These are phyloP conservation scores for Harpagifer antarcticus DNA, from an alignment of 2,797 vertebrate species.

Conservation along the genomic window DNA sequence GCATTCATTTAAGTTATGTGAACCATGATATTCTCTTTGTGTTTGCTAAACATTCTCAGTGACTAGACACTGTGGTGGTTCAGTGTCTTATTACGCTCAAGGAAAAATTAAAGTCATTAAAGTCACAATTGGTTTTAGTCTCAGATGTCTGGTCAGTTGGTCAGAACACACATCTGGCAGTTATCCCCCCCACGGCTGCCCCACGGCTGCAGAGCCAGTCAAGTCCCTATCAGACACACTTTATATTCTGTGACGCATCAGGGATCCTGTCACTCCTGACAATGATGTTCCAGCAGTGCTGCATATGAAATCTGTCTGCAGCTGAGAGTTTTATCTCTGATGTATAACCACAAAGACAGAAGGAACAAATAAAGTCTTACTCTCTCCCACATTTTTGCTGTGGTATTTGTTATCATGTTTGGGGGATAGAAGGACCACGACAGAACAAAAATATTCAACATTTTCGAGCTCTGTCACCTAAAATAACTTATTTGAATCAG, in stretches of 20 bases:
- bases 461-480: not conserved
- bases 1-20: slow-evolving; percentile 23
- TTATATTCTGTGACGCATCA: slow-evolving; percentile 17
- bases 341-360: not conserved
- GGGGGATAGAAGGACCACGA: not conserved
- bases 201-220: slow-evolving; percentile 17
- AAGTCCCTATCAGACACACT: slow-evolving; percentile 4
- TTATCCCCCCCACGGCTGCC: slow-evolving; percentile 13
- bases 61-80: not conserved
- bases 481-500: not conserved
- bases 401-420: not conserved
- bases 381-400: not conserved
- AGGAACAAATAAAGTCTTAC: not conserved
- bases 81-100: slow-evolving; percentile 10
- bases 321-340: not conserved
- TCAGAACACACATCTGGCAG: slow-evolving; percentile 27
- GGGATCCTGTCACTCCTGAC: slow-evolving; percentile 8
- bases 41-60: slow-evolving; percentile 38
- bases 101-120: not conserved
- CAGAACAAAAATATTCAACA: not conserved
- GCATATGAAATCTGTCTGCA: not conserved
- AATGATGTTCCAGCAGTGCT: not conserved
- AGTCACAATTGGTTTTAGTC: slow-evolving; percentile 4
- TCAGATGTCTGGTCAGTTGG: slow-evolving; percentile 31
- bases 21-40: slow-evolving; percentile 10